A percentile compares a stretch with the other conserved stretches of the same genome.
These are phyloP conservation scores for Masnerella sp. DNA, from an alignment of 2,888 invertebrate genomes.

Conservation along the genomic window DNA sequence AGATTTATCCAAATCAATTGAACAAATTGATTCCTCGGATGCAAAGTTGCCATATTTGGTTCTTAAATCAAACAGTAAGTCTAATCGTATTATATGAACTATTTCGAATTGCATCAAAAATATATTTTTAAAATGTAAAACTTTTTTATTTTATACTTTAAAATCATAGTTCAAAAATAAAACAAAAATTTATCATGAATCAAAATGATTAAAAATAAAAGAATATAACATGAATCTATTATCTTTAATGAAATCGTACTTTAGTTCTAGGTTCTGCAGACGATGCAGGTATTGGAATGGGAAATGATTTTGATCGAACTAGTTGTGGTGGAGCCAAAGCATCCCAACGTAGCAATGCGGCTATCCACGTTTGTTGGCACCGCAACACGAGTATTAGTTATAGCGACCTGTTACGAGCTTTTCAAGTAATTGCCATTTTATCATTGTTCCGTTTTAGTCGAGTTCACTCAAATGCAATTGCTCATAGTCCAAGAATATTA, in stretches of 20 bases:
- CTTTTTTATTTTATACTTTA: neutral
- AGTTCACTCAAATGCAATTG: too few species aligned
- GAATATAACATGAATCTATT: neutral
- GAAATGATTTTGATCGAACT: slow-evolving; percentile 79
- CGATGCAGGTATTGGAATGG: slow-evolving; percentile 83
- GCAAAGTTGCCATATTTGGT: slow-evolving; percentile 81
- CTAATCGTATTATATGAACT: neutral
- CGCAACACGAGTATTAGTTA: slow-evolving; percentile 90
- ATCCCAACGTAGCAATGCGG: slow-evolving; percentile 86
- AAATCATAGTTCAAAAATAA: too few species aligned
- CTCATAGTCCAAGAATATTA: neutral
- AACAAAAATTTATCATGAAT: neutral
- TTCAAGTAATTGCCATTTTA: slow-evolving; percentile 84
- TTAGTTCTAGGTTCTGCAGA: slow-evolving; percentile 83
- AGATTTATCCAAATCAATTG: slow-evolving; percentile 83
- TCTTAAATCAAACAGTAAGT: slow-evolving; percentile 83
- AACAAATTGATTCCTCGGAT: slow-evolving; percentile 79
- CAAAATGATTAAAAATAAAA: neutral
- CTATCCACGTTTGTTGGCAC: slow-evolving; percentile 99
- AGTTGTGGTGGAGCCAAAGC: slow-evolving; percentile 79
- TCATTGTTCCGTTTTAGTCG: too few species aligned
- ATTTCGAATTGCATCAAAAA: too few species aligned
- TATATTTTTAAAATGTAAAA: neutral
- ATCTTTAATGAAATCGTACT: neutral
- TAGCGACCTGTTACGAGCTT: slow-evolving; percentile 85